Percentiles rank a stretch among this genome's conserved stretches.
Conservation (phyloP, 2,888 invertebrate species). For the Nezara viridula region DNA sequence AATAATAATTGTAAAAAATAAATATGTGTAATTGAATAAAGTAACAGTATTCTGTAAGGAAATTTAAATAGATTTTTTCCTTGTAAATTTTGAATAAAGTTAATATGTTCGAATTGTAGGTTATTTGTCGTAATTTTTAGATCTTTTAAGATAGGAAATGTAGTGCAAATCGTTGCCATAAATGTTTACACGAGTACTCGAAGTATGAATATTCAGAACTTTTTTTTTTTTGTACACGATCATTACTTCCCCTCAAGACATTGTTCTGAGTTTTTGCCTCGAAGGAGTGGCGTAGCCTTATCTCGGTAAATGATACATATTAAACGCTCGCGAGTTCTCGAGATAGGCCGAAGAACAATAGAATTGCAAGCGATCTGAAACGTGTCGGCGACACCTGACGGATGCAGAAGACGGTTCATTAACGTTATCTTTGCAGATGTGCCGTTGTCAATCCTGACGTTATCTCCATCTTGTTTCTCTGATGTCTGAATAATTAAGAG, state of each 20-base stretch:
- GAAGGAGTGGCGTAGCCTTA: neutral
- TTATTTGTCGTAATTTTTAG: too few species aligned
- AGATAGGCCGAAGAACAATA: neutral
- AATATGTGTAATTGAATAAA: too few species aligned
- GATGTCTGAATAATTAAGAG: neutral
- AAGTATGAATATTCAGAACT: neutral
- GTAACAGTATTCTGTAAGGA: too few species aligned
- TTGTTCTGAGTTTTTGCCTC: neutral
- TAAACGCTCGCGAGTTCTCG: neutral
- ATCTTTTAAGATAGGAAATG: neutral
- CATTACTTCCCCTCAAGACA: neutral
- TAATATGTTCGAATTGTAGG: too few species aligned
- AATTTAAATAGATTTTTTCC: too few species aligned
- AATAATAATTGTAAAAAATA: too few species aligned
- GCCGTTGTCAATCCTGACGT: neutral
- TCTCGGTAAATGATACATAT: constrained; percentile 1
- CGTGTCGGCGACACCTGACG: neutral
- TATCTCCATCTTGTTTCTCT: neutral
- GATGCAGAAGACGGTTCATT: neutral
- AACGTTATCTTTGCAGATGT: neutral
- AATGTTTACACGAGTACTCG: neutral
- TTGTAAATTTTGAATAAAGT: too few species aligned
- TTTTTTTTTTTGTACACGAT: neutral
- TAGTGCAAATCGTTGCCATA: neutral
- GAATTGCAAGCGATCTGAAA: constrained; percentile 1